Conservation (phyloP, 2,113 vertebrate species). For the Taurulus bubalis region DNA sequence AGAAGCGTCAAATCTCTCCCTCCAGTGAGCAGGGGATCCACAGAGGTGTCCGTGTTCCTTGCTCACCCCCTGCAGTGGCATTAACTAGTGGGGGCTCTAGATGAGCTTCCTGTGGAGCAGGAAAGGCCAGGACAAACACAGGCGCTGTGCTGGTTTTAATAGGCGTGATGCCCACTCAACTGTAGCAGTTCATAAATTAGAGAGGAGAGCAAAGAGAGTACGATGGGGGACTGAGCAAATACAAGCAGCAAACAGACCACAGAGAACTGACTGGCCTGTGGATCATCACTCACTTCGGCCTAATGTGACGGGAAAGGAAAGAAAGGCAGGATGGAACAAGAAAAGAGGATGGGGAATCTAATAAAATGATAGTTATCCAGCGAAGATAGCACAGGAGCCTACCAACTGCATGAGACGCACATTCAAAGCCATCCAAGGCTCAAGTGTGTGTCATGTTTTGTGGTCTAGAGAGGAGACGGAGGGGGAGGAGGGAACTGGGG, state of each 20-base stretch:
- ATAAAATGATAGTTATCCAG: constrained; percentile 17
- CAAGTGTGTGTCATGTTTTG: constrained; percentile 20
- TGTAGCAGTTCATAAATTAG: constrained; percentile 79
- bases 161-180: constrained; percentile 63
- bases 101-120: constrained; percentile 74
- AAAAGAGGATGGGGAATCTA: constrained; percentile 8
- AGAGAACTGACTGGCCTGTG: constrained; percentile 19
- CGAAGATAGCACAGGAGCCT: background rate
- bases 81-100: constrained; percentile 67
- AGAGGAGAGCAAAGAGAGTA: constrained; percentile 63
- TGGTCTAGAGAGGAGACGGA: constrained; percentile 9
- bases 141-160: constrained; percentile 79
- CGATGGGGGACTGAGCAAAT: constrained; percentile 64
- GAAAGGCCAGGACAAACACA: constrained; percentile 77
- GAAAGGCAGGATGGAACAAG: constrained; percentile 22
- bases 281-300: constrained; percentile 47
- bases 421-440: constrained; percentile 7
- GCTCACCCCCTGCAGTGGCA: constrained; percentile 66
- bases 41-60: constrained; percentile 61
- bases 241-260: constrained; percentile 70
- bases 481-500: constrained; percentile 11
- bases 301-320: constrained; percentile 36
- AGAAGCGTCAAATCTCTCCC: constrained; percentile 61
- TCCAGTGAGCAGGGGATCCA: constrained; percentile 57
- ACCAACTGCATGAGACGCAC: background rate